Conservation (phyloP, 2,888 invertebrate species). For the Xestia xanthographa region DNA sequence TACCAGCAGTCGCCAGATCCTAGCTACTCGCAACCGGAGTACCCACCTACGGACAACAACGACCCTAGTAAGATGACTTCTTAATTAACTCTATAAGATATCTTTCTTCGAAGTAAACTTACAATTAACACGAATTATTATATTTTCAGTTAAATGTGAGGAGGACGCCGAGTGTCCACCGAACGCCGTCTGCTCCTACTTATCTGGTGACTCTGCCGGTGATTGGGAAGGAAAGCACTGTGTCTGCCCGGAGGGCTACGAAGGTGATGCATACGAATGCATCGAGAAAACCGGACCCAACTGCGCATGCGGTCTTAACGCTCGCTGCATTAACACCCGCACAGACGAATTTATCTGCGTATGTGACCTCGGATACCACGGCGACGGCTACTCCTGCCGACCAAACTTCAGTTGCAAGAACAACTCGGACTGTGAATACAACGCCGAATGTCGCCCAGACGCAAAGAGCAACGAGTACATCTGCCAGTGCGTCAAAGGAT, state of each 20-base stretch:
- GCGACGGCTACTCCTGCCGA: constrained; percentile 95
- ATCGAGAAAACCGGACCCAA: constrained; percentile 83
- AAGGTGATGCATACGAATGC: constrained; percentile 96
- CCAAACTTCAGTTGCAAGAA: constrained; percentile 92
- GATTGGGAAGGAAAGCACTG: constrained; percentile 88
- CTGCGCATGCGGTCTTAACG: constrained; percentile 93
- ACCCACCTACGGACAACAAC: constrained; percentile 57
- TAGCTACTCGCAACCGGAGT: constrained; percentile 41
- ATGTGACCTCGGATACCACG: constrained; percentile 95
- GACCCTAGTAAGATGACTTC: constrained; percentile 76
- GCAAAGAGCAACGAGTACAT: constrained; percentile 90
- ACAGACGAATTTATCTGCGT: constrained; percentile 93
- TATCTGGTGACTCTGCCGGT: constrained; percentile 78
- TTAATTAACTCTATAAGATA: neutral
- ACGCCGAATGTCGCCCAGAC: constrained; percentile 94
- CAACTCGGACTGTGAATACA: constrained; percentile 92
- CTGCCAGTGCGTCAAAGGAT: constrained; percentile 95
- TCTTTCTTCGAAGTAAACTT: neutral
- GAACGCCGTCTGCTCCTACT: constrained; percentile 94
- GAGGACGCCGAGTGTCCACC: constrained; percentile 95
- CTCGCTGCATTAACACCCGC: constrained; percentile 93
- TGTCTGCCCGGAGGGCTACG: constrained; percentile 95
- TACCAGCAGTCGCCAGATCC: constrained; percentile 45
- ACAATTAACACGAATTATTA: constrained; percentile 41
- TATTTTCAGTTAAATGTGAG: constrained; percentile 93